A percentile compares a stretch with the other conserved stretches of the same genome.
Evolutionary conservation across 2,113 vertebrate genomes (phyloP).

Genomic region (Pelusios castaneus): DNA sequence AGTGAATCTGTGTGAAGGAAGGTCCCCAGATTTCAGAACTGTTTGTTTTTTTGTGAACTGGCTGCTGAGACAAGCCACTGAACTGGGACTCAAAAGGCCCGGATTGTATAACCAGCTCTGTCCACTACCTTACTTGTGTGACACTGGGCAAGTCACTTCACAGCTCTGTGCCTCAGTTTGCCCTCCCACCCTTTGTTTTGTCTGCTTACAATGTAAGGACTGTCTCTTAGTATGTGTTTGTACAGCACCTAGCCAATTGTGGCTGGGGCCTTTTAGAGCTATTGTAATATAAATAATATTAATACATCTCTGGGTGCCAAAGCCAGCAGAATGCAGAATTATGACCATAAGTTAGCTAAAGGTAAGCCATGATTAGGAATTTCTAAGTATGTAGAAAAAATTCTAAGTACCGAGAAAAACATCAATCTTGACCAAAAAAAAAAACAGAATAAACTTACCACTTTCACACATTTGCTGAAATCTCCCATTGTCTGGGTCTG

Average conservation of each 20-base stretch:
- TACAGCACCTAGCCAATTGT: not conserved
- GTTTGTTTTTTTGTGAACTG: not conserved
- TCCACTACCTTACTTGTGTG: not conserved
- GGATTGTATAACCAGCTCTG: not conserved
- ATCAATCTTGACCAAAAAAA: not conserved
- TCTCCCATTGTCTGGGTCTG: not conserved
- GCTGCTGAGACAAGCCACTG: not conserved
- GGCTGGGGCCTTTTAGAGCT: not conserved
- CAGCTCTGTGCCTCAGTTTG: not conserved
- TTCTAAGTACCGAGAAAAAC: too few relatives aligned
- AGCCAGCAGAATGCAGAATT: slow-evolving; percentile 7
- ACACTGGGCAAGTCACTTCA: not conserved
- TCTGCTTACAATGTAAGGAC: not conserved
- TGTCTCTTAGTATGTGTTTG: not conserved
- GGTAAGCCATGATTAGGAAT: not conserved
- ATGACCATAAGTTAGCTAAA: not conserved
- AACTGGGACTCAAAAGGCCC: not conserved
- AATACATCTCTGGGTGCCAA: not conserved
- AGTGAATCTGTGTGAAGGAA: not conserved
- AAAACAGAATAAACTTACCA: not conserved
- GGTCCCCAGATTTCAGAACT: not conserved
- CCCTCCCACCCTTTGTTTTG: not conserved
- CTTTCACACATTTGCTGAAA: not conserved
- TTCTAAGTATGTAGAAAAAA: not conserved
- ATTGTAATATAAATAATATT: not conserved